Percentiles rank a stretch among this genome's conserved stretches.
Conservation (phyloP, 2,888 invertebrate species). For the Ctenicera cuprea region DNA sequence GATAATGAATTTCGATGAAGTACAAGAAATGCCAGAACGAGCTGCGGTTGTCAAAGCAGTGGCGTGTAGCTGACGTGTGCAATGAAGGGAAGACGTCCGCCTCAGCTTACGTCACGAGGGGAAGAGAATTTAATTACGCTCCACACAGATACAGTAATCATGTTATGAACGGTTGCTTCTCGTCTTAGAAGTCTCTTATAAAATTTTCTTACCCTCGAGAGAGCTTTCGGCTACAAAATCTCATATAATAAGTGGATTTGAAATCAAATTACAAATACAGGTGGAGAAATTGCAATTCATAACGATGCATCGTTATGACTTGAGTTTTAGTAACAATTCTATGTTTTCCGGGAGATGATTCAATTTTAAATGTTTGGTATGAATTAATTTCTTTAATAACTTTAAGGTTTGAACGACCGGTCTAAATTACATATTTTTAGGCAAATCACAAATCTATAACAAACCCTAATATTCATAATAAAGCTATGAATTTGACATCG, state of each 20-base stretch:
- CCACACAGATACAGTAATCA: slow-evolving; percentile 67
- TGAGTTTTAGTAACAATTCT: too few species aligned
- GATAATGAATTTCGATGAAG: slow-evolving; percentile 13
- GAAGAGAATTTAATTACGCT: slow-evolving; percentile 66
- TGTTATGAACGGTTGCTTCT: slow-evolving; percentile 60
- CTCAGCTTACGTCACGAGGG: slow-evolving; percentile 56
- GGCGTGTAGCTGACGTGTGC: slow-evolving; percentile 66
- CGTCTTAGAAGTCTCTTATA: slow-evolving; percentile 45
- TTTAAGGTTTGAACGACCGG: too few species aligned
- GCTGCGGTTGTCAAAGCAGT: slow-evolving; percentile 60
- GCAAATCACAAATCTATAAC: too few species aligned
- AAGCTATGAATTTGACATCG: too few species aligned
- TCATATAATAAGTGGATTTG: not conserved
- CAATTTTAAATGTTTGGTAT: too few species aligned
- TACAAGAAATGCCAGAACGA: not conserved
- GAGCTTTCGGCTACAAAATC: not conserved
- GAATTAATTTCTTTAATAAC: too few species aligned
- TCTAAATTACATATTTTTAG: too few species aligned
- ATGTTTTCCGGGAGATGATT: too few species aligned
- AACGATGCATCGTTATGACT: too few species aligned
- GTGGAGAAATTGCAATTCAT: too few species aligned
- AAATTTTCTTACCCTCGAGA: not conserved
- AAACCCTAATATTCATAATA: too few species aligned
- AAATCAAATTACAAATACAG: too few species aligned
- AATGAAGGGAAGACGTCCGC: slow-evolving; percentile 66